Conservation (phyloP, 1,140 invertebrate genomes). For the Pseudomyrmex dendroicus region DNA sequence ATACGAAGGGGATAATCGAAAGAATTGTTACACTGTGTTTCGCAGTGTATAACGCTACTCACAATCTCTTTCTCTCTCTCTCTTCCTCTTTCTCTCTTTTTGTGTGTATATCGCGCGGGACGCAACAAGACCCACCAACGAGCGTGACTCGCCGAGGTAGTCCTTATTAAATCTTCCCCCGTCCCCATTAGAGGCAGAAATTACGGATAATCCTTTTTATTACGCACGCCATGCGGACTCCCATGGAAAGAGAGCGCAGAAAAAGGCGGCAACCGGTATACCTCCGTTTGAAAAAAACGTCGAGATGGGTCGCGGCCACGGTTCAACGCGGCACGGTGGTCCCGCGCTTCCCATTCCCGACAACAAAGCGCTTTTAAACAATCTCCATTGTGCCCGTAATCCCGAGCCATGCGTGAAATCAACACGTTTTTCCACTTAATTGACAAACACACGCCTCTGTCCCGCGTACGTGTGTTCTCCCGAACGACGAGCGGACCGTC, state of each 20-base stretch:
- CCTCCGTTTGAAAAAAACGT: slow-evolving; percentile 50
- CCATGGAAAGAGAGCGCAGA: slow-evolving; percentile 55
- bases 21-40: slow-evolving; percentile 3
- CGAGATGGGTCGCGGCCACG: slow-evolving; percentile 55
- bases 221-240: slow-evolving; percentile 59
- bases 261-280: slow-evolving; percentile 33
- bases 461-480: slow-evolving; percentile 21
- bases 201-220: slow-evolving; percentile 67
- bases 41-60: no score
- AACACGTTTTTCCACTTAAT: slow-evolving; percentile 78
- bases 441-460: slow-evolving; percentile 71
- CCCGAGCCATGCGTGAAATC: slow-evolving; percentile 75
- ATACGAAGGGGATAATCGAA: not conserved
- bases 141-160: slow-evolving; percentile 57
- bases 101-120: not conserved
- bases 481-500: slow-evolving; percentile 27
- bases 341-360: slow-evolving; percentile 72
- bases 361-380: slow-evolving; percentile 76
- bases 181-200: slow-evolving; percentile 58
- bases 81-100: no score
- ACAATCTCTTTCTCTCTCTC: no score
- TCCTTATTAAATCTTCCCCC: slow-evolving; percentile 65
- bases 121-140: slow-evolving; percentile 58
- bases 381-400: slow-evolving; percentile 73
- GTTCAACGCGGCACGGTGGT: slow-evolving; percentile 62